These are phyloP conservation scores for Acanthosepion esculentum DNA, from an alignment of 2,888 invertebrate genomes.

Conservation along the genomic window DNA sequence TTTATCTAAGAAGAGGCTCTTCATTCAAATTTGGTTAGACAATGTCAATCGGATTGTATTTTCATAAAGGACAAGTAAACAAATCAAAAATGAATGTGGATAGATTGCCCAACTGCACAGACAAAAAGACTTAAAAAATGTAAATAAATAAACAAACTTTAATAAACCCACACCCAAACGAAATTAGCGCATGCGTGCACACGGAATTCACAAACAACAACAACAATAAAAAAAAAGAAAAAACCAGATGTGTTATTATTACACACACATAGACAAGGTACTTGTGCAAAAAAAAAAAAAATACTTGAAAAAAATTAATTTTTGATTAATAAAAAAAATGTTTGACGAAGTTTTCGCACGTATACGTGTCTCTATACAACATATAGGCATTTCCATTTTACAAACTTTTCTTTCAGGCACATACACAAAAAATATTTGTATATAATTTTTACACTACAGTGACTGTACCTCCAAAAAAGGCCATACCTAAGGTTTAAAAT, in stretches of 20 bases:
- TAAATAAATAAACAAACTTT: too few relatives aligned
- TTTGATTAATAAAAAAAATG: background rate
- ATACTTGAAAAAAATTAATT: background rate
- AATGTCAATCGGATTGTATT: background rate
- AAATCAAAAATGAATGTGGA: background rate
- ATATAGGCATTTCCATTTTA: too few relatives aligned
- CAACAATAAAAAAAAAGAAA: background rate
- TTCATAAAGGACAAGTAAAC: background rate
- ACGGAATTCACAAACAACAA: background rate
- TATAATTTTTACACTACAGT: accelerated
- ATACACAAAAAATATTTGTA: too few relatives aligned
- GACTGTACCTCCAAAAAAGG: too few relatives aligned
- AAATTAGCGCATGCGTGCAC: background rate
- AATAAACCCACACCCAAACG: background rate
- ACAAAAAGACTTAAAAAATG: background rate
- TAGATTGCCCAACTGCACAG: background rate
- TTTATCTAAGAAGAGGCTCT: background rate
- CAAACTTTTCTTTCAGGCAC: too few relatives aligned
- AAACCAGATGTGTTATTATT: background rate
- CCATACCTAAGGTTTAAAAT: too few relatives aligned
- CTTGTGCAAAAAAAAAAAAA: background rate
- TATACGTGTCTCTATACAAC: too few relatives aligned
- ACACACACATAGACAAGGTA: background rate
- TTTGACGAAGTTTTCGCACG: too few relatives aligned
- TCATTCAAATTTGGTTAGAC: background rate